Percentiles rank a stretch among this genome's conserved stretches.
Conservation (phyloP, 2,113 vertebrate genomes). For the Atherinomorus stipes region DNA sequence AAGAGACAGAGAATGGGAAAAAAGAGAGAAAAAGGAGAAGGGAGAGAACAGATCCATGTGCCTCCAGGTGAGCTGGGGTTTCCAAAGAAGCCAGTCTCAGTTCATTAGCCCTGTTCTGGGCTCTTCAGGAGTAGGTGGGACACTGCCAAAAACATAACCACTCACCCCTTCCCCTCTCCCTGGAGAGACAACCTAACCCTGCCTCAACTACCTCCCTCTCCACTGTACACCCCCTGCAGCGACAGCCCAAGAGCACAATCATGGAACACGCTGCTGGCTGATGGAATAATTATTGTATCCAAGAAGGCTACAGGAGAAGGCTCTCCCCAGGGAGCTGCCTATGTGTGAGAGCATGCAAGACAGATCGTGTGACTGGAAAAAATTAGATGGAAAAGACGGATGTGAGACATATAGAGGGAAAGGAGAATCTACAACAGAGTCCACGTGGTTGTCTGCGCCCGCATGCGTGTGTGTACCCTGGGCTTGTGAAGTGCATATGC, state of each 20-base stretch:
- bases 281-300: constrained; percentile 92
- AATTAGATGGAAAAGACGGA: constrained; percentile 73
- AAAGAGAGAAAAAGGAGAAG: constrained; percentile 9
- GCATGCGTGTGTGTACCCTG: constrained; percentile 2
- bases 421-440: constrained; percentile 38
- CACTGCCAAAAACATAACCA: constrained; percentile 61
- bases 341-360: constrained; percentile 78
- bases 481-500: constrained; percentile 31
- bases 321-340: constrained; percentile 78
- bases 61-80: constrained; percentile 46
- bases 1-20: constrained; percentile 30
- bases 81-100: constrained; percentile 60
- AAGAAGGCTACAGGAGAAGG: constrained; percentile 78
- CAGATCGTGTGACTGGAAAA: constrained; percentile 63
- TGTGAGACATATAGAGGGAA: constrained; percentile 61
- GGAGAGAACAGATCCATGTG: constrained; percentile 35
- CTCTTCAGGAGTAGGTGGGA: constrained; percentile 63
- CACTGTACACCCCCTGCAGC: constrained; percentile 78
- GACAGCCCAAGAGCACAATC: constrained; percentile 87
- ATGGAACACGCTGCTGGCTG: constrained; percentile 87
- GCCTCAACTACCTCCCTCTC: constrained; percentile 53
- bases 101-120: constrained; percentile 78
- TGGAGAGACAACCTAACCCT: constrained; percentile 79
- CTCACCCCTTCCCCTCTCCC: constrained; percentile 33
- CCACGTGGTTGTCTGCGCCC: constrained; percentile 54